Evolutionary conservation across 30 jellyfish, hydroid and myxozoan genomes (phyloP).

Genomic region (Euphysa ruthae): DNA sequence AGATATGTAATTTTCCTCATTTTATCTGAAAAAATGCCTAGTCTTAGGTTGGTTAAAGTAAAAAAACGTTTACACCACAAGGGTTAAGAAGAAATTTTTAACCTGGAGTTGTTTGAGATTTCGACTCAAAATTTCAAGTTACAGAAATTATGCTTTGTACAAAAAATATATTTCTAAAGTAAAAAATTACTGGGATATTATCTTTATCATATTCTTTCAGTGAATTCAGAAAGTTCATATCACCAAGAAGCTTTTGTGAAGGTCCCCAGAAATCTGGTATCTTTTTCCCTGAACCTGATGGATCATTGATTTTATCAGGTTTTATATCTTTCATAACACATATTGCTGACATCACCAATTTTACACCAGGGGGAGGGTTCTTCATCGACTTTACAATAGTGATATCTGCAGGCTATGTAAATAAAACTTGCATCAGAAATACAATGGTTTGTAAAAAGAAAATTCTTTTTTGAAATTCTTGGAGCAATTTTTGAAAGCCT

Average conservation of each 20-base stretch:
- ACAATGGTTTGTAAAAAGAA: no score
- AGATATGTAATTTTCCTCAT: no score
- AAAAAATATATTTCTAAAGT: background rate
- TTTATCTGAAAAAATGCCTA: no score
- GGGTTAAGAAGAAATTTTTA: no score
- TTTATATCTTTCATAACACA: conserved; percentile 90
- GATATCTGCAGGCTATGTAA: conserved; percentile 83
- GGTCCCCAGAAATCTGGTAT: conserved; percentile 97
- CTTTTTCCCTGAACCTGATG: conserved; percentile 95
- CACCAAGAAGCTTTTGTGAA: conserved; percentile 91
- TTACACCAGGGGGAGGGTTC: conserved; percentile 96
- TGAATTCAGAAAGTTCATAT: conserved; percentile 70
- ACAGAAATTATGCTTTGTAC: background rate
- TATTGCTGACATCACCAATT: conserved; percentile 93
- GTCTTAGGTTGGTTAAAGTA: no score
- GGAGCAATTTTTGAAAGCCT: no score
- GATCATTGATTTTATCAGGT: conserved; percentile 86
- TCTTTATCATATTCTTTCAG: conserved; percentile 84
- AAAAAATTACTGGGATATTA: conserved; percentile 70
- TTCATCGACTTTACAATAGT: conserved; percentile 96
- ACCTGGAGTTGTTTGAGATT: no score
- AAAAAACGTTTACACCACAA: no score
- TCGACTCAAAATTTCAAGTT: no score
- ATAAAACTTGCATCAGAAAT: no score
- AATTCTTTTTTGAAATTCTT: no score